These are phyloP conservation scores for Sinodicranocentrus sp. DNA, from an alignment of 2,888 invertebrate species.

Conservation along the genomic window DNA sequence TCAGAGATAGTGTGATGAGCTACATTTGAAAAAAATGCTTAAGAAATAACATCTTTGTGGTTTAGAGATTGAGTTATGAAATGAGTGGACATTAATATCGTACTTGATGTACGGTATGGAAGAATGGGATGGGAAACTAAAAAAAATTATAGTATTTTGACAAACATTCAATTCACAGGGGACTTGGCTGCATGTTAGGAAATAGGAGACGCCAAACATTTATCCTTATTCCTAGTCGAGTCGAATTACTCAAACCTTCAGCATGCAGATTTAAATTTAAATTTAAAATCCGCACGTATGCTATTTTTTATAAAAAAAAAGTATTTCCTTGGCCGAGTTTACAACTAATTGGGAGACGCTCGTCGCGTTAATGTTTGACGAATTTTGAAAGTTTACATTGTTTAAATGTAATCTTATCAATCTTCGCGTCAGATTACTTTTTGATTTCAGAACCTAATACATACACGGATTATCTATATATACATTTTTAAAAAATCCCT, in stretches of 20 bases:
- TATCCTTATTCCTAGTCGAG: too few species aligned
- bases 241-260: too few species aligned
- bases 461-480: neutral
- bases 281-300: slow-evolving; percentile 7
- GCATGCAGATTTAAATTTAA: neutral
- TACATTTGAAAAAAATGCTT: too few species aligned
- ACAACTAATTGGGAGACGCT: neutral
- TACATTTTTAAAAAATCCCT: neutral
- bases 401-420: neutral
- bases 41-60: too few species aligned
- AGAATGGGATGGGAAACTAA: neutral
- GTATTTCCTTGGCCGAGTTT: slow-evolving; percentile 6
- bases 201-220: neutral
- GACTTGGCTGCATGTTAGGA: neutral
- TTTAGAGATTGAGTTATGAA: neutral
- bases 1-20: too few species aligned
- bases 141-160: neutral
- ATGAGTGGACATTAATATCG: neutral
- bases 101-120: neutral
- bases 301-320: neutral
- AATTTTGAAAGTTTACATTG: neutral
- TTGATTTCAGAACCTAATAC: neutral
- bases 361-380: neutral
- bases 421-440: too few species aligned
- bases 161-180: neutral